Evolutionary conservation across 2,888 invertebrate species (phyloP).

Genomic region (Eupithecia subfuscata): DNA sequence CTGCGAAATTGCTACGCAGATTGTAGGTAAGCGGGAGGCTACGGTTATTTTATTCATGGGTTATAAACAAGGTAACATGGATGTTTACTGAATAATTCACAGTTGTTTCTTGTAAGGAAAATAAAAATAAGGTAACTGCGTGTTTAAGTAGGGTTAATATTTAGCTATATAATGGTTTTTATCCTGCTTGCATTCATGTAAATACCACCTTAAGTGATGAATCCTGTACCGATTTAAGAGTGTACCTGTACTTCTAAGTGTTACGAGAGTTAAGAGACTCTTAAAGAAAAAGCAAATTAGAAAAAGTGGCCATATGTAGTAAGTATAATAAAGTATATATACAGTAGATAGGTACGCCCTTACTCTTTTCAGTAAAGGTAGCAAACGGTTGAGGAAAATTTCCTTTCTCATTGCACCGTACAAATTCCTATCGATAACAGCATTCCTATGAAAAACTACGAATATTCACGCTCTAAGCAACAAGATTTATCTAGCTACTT

Average conservation of each 20-base stretch:
- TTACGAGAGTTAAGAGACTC: too few species aligned
- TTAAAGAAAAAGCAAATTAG: too few species aligned
- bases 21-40: conserved; percentile 33
- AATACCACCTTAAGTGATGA: not conserved
- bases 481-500: not conserved
- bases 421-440: not conserved
- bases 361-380: not conserved
- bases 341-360: not conserved
- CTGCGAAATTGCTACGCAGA: conserved; percentile 39
- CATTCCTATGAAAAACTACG: not conserved
- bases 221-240: not conserved
- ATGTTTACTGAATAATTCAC: conserved; percentile 12
- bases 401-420: not conserved
- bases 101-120: conserved; percentile 6
- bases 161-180: not conserved
- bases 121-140: not conserved
- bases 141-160: not conserved
- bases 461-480: not conserved
- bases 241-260: too few species aligned
- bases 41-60: conserved; percentile 29
- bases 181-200: not conserved
- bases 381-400: not conserved
- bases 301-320: too few species aligned
- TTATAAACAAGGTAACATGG: conserved; percentile 18
- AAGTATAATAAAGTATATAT: too few species aligned